Conservation (phyloP, 2,113 vertebrate species). For the Podocnemis expansa region DNA sequence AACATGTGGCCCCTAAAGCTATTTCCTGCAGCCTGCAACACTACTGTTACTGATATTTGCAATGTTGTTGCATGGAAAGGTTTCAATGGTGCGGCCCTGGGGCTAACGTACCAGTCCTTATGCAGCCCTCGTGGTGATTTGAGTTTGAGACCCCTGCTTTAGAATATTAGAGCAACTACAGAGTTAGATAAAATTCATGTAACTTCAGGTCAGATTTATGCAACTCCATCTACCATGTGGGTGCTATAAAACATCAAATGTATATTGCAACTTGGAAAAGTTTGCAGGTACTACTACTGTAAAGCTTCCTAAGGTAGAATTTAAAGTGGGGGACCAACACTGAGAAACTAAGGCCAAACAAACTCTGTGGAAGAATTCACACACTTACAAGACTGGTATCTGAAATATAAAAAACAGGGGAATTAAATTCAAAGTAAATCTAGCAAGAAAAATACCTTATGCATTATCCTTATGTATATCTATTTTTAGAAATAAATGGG, state of each 20-base stretch:
- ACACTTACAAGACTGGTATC: neutral
- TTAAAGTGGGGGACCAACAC: neutral
- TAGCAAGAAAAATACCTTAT: neutral
- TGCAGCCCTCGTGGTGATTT: no score
- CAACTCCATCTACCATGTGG: neutral
- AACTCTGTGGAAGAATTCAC: neutral
- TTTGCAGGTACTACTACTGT: neutral
- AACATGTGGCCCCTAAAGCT: no score
- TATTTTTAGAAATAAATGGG: no score
- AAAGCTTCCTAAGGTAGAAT: neutral
- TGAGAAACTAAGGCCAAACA: neutral
- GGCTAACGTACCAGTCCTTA: no score
- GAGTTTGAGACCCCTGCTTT: no score
- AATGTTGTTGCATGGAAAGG: no score
- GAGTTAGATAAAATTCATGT: neutral
- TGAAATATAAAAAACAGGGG: neutral
- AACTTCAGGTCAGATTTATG: neutral
- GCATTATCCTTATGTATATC: no score
- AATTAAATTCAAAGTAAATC: constrained; percentile 27
- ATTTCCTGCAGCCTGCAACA: no score
- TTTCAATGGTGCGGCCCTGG: no score
- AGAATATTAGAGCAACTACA: fast-evolving
- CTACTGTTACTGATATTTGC: no score
- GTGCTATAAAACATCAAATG: neutral
- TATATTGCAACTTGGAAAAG: neutral